Percentiles rank a stretch among this genome's conserved stretches.
These are phyloP conservation scores for Sarcoramphus papa DNA, from an alignment of 2,797 vertebrate species.

Conservation along the genomic window DNA sequence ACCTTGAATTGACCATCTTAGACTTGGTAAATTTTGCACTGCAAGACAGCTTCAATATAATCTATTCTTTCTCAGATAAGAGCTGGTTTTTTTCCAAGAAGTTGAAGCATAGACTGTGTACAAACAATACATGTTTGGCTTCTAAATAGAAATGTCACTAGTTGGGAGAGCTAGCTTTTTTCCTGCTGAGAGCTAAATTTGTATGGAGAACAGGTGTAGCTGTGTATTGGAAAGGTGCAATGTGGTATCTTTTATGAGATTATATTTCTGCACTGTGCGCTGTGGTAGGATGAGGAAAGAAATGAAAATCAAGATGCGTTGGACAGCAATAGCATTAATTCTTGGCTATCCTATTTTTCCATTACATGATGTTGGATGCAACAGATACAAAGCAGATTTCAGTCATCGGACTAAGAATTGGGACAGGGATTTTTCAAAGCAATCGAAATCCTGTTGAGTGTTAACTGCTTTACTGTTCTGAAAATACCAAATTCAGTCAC, in stretches of 20 bases:
- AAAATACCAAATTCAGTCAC: background rate
- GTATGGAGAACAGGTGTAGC: background rate
- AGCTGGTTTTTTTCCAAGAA: background rate
- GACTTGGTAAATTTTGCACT: background rate
- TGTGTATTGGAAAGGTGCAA: background rate
- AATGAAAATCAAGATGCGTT: background rate
- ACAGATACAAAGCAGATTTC: background rate
- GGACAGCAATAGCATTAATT: background rate
- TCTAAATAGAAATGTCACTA: background rate
- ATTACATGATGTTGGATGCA: background rate
- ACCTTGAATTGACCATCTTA: background rate
- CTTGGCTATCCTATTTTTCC: background rate
- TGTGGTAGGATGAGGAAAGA: background rate
- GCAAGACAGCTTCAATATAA: background rate
- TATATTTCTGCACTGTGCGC: background rate
- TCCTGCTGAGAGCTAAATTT: background rate
- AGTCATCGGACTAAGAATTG: background rate
- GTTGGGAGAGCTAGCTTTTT: background rate
- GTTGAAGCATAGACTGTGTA: background rate
- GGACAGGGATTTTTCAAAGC: background rate
- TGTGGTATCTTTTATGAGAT: background rate
- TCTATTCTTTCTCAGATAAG: background rate
- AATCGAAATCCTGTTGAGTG: background rate
- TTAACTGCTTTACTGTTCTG: background rate
- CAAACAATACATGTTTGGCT: background rate